Conservation (phyloP, 2,113 vertebrate genomes). For the Bufo gargarizans region DNA sequence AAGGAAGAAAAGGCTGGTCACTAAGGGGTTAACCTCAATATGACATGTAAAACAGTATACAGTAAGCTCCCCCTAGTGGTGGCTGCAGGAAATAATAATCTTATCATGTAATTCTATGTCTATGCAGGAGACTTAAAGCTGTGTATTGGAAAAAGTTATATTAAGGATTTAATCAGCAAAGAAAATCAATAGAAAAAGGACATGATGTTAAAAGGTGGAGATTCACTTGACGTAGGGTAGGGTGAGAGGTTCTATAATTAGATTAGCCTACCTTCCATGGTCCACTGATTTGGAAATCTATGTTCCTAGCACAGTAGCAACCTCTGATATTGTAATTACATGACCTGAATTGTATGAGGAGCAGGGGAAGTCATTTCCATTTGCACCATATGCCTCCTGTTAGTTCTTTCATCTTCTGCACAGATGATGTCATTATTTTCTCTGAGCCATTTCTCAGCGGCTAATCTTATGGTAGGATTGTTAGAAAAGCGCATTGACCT, state of each 20-base stretch:
- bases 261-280: neutral
- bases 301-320: neutral
- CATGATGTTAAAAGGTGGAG: neutral
- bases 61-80: too few relatives aligned
- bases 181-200: neutral
- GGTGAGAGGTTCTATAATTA: neutral
- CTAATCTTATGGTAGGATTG: neutral
- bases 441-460: neutral
- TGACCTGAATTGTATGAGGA: neutral
- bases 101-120: too few relatives aligned
- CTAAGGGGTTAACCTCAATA: too few relatives aligned
- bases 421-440: constrained; percentile 1
- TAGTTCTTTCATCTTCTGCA: constrained; percentile 19
- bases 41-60: too few relatives aligned
- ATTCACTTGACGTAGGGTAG: neutral
- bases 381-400: neutral
- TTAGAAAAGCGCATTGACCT: constrained; percentile 12
- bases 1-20: too few relatives aligned
- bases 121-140: too few relatives aligned
- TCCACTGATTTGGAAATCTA: neutral
- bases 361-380: neutral
- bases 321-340: neutral
- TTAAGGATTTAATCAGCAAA: neutral
- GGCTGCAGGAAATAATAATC: too few relatives aligned
- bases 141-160: neutral